Base-by-base conservation (phyloP, 1,140 invertebrate species). In the Conus ventricosus region DNA sequence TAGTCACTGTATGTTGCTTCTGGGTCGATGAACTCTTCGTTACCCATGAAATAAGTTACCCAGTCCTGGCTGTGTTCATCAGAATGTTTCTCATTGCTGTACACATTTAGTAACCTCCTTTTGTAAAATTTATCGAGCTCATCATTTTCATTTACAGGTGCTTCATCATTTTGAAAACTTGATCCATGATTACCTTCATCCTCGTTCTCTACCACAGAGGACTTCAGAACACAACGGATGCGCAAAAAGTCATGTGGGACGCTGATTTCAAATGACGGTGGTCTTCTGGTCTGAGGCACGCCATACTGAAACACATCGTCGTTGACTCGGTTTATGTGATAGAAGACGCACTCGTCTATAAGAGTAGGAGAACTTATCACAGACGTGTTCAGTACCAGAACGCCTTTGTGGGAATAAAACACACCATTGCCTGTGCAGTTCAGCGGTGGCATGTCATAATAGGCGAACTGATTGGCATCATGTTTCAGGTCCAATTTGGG, bases 191-290 rank as follows among this genome's bases (percentile, higher is more conserved):
- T 51, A 15, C 25, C 25, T 51, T 23, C 13, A 17, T 67, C 80
- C 25, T 84, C 23, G n/a, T 90, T 76, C 10, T 89, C 87, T 6
- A 89, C 80, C 54, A 90, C 75, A 17, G 87, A 80, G 53, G 88
- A 89, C 39, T 91, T 85, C 39, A 91, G 71, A 75, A 91, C 84
- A 88, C 92, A 93, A 80, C 91, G 90, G 5, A 93, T 90, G 71
- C 90, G 84, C 15, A 92, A 88, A 90, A 93, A 93, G 85, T 93
- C 92, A 86, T 92, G 90, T 10, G 91, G 84, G 27, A 93, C 60
- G 0, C 89, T 85, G 25, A 90, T 53, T 85, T 91, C 90, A 90
- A 91, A 92, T 0, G 92, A 91, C 54, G 83, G 88, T 5, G 85
- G 55, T 82, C 84, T 86, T 82, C 90, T 92, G 8, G 85, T 78